Base-by-base conservation (phyloP, 2,888 invertebrate genomes). In the Cryptosula pallasiana region DNA sequence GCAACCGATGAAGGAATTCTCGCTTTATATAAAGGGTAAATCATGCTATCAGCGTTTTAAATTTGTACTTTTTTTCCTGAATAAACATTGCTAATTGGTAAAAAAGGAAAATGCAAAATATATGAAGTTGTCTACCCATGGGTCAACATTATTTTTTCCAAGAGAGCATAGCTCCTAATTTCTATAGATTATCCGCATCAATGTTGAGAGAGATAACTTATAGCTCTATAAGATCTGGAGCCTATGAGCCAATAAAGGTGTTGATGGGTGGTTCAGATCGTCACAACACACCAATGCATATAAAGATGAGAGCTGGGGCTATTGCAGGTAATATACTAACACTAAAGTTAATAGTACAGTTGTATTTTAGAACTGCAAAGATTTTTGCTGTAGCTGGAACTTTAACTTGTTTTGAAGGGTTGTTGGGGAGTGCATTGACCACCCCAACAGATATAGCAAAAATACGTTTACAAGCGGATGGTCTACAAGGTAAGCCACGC, bases 361-460 rank as follows among this genome's bases (percentile, higher is more conserved):
- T n/a, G n/a, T n/a, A n/a, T n/a, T n/a, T n/a, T n/a, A n/a, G n/a
- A n/a, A n/a, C n/a, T n/a, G n/a, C n/a, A n/a, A n/a, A n/a, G n/a
- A n/a, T n/a, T n/a, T n/a, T n/a, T n/a, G n/a, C n/a, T n/a, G n/a
- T n/a, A n/a, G n/a, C n/a, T n/a, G n/a, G n/a, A n/a, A n/a, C n/a
- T n/a, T n/a, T n/a, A n/a, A n/a, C n/a, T n/a, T n/a, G n/a, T n/a
- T 45, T 45, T 5, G 45, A 5, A 79, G 80, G 80, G 73, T 76
- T 78, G 16, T 76, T 81, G 35, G 80, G 80, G 0, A 78, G 79
- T 73, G 77, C 78, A 5, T 77, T 80, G 25, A 79, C 81, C 57
- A 80, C 79, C 9, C 81, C 81, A 0, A 79, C 80, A 32, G 81
- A 81, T 74, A 74, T 81, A 20, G 77, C 81, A 0, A 81, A 81